Conservation (phyloP, 1,140 invertebrate species). For the Drosophila prosaltans region DNA sequence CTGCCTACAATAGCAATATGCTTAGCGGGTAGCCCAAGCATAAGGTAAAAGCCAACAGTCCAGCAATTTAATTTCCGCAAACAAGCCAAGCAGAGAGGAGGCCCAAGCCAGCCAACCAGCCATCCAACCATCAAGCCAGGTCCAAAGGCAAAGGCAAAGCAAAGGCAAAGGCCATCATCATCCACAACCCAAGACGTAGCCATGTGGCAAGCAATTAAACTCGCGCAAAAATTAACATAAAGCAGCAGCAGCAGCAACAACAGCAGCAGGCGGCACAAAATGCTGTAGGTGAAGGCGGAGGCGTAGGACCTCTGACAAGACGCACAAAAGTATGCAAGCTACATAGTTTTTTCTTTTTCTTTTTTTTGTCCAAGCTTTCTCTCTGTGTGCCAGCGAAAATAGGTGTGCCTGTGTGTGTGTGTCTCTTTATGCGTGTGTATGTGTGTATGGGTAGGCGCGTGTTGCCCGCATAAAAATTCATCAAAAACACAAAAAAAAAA, state of each 20-base stretch:
- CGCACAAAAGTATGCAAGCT: constrained; percentile 68
- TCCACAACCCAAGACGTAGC: constrained; percentile 34
- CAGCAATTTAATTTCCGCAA: constrained; percentile 77
- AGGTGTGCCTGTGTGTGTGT: constrained; percentile 26
- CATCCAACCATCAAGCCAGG: background rate
- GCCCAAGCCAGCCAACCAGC: background rate
- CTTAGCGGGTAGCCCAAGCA: constrained; percentile 59
- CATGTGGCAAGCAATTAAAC: constrained; percentile 72
- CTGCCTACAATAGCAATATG: constrained; percentile 56
- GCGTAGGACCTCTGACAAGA: constrained; percentile 30
- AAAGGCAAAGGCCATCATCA: constrained; percentile 30
- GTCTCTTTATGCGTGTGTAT: constrained; percentile 21
- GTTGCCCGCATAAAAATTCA: constrained; percentile 59
- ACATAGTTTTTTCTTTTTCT: constrained; percentile 41
- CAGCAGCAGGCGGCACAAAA: background rate
- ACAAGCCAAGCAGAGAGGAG: constrained; percentile 57
- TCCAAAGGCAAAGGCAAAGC: background rate
- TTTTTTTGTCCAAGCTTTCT: constrained; percentile 2
- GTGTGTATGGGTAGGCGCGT: constrained; percentile 29
- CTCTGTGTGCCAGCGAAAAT: constrained; percentile 31
- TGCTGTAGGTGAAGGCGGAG: background rate
- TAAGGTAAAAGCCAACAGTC: constrained; percentile 68
- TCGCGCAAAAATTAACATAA: constrained; percentile 77
- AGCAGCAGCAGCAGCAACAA: constrained; percentile 41
- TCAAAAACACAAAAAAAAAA: constrained; percentile 36